Conservation (phyloP, 2,113 vertebrate genomes). For the Dicaeum eximium region DNA sequence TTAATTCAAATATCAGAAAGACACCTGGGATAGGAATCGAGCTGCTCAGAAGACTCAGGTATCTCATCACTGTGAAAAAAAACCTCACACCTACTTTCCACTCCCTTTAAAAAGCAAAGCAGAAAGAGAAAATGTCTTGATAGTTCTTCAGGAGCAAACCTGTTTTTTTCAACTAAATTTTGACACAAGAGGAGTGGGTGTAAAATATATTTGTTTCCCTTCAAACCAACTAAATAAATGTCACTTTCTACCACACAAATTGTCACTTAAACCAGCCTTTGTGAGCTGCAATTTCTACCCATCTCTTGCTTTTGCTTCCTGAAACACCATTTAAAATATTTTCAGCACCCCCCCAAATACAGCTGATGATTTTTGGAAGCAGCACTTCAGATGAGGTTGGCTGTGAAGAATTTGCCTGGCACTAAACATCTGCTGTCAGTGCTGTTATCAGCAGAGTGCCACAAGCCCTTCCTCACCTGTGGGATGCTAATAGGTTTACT, state of each 20-base stretch:
- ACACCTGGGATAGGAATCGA: neutral
- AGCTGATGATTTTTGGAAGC: neutral
- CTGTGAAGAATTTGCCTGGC: neutral
- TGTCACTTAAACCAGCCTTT: conserved; percentile 24
- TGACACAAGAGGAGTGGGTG: neutral
- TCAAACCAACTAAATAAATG: conserved; percentile 32
- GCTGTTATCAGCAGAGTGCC: neutral
- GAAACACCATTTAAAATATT: neutral
- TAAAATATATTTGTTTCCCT: conserved; percentile 34
- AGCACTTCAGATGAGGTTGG: neutral
- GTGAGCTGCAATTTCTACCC: neutral
- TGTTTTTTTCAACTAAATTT: neutral
- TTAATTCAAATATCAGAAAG: conserved; percentile 8
- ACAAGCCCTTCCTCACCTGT: neutral
- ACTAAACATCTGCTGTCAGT: neutral
- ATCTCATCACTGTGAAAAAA: neutral
- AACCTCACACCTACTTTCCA: neutral
- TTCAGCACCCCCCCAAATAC: neutral
- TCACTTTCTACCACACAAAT: neutral
- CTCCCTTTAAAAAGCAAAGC: neutral
- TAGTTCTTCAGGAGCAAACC: neutral
- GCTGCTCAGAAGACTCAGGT: neutral
- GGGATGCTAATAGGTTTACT: neutral
- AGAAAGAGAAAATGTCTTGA: neutral
- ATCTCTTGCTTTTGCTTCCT: neutral